Percentiles rank a stretch among this genome's conserved stretches.
phyloP scores from a whole-genome alignment of 2,113 vertebrate genomes.

The Oreotrochilus melanogaster region DNA sequence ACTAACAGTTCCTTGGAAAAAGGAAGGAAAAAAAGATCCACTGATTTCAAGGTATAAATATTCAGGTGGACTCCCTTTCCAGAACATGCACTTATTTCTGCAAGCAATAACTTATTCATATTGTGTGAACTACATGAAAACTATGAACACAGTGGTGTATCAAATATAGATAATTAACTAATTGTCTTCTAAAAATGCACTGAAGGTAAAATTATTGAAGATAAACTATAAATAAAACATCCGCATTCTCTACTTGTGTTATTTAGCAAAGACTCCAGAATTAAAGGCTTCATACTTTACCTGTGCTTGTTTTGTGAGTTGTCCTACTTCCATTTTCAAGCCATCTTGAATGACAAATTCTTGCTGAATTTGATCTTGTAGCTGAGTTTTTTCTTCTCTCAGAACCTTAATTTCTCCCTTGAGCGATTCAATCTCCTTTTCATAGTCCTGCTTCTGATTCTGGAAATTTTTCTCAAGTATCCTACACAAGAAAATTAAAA shows the following conservation, averaged over 20 bases:
- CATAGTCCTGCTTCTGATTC: slow-evolving; percentile 84
- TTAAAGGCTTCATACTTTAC: slow-evolving; percentile 7
- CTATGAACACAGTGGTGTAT: background rate
- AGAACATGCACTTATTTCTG: background rate
- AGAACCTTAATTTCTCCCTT: slow-evolving; percentile 84
- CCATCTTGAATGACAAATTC: slow-evolving; percentile 68
- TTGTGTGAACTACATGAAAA: background rate
- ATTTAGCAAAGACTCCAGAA: background rate
- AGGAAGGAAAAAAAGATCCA: background rate
- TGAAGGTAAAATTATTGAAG: background rate
- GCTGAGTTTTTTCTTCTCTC: slow-evolving; percentile 80
- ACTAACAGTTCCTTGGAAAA: background rate
- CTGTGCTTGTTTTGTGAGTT: slow-evolving; percentile 87
- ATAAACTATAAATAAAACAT: background rate
- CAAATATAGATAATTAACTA: background rate
- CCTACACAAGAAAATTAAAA: slow-evolving; percentile 64
- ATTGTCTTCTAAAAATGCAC: background rate
- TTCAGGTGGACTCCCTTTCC: background rate
- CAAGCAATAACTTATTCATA: background rate
- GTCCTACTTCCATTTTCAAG: slow-evolving; percentile 85
- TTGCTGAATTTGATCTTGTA: slow-evolving; percentile 83
- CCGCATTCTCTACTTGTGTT: background rate
- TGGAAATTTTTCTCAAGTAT: slow-evolving; percentile 90
- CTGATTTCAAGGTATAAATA: background rate
- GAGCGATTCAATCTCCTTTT: slow-evolving; percentile 82